phyloP scores from a whole-genome alignment of 2,113 vertebrate species.

The Arenaria interpres region DNA sequence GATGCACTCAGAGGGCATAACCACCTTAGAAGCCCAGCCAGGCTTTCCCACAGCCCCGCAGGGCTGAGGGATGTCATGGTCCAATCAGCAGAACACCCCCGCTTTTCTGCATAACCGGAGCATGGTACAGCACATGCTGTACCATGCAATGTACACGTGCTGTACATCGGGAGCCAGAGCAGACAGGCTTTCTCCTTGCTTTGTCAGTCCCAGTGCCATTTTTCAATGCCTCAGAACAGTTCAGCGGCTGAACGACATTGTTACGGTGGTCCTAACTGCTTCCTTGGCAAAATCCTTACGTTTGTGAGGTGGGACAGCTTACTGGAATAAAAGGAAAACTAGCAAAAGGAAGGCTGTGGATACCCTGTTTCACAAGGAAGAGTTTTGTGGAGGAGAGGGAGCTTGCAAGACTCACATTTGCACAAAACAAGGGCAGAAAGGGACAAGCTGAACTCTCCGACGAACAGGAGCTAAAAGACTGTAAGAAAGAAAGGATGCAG shows the following conservation, averaged over 20 bases:
- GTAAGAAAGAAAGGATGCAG: not conserved
- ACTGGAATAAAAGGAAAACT: not conserved
- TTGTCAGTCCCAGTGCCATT: not conserved
- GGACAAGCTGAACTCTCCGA: not conserved
- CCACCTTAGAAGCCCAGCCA: not conserved
- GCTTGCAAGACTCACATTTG: not conserved
- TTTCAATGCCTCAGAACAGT: not conserved
- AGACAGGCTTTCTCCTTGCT: not conserved
- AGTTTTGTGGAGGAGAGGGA: not conserved
- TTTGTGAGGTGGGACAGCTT: not conserved
- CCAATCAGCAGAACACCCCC: rapidly evolving
- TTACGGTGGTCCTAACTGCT: not conserved
- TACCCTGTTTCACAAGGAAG: not conserved
- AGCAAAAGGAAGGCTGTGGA: not conserved
- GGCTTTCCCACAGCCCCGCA: not conserved
- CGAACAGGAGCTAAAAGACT: not conserved
- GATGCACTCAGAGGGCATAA: not conserved
- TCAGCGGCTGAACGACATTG: not conserved
- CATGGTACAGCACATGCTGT: rapidly evolving
- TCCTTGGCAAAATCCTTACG: not conserved
- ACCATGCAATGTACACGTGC: rapidly evolving
- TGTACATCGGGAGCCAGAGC: not conserved
- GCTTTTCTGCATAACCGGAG: not conserved
- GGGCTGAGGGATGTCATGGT: not conserved
- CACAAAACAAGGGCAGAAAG: not conserved